Base-by-base conservation (phyloP, 2,113 vertebrate genomes). In the Junco hyemalis region DNA sequence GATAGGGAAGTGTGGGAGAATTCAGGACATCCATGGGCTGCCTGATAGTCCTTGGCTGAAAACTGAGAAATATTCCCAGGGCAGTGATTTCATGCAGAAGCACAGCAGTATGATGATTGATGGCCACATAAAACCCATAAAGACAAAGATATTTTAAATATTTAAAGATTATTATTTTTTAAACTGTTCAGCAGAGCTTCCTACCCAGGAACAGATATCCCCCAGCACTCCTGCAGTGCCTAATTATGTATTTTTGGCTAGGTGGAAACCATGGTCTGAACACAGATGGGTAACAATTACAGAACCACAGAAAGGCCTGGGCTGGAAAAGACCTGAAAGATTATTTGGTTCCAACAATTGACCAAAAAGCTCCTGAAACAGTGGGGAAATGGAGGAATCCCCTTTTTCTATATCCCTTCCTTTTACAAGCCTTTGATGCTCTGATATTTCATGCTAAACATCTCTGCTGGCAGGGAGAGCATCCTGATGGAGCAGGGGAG, bases 11-110 rank as follows among this genome's bases (percentile, higher is more conserved):
- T 17, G 53, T 78, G 78, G 44, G 53, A 91, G 73, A 81, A 93
- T 31, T 71, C 38, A 81, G 53, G 73, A 74, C 53, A 72, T 33
- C 38, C 69, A 44, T 6, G 35, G 59, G 72, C 42, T 92, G 77
- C 56, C 64, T 71, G 40, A 78, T 5, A 56, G 40, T 33, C 65
- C 61, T 89, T 60, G 73, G 65, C 65, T 76, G 61, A 47, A 79
- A 87, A 69, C 42, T 71, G n/a, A 50, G 50, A 84, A 85, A n/a
- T 51, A 92, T 60, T 84, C 87, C 87, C 81, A 68, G 42, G 68
- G 84, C 89, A 70, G 72, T 35, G 60, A 70, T 64, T 83, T 74
- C 73, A 73, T 0, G 6, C 50, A 80, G 76, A 73, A 86, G n/a
- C 56, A 66, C 50, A 81, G 56, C 14, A 4, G 7, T 26, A 5